Conservation (phyloP, 2,888 invertebrate species). For the Drosophila infuscata region DNA sequence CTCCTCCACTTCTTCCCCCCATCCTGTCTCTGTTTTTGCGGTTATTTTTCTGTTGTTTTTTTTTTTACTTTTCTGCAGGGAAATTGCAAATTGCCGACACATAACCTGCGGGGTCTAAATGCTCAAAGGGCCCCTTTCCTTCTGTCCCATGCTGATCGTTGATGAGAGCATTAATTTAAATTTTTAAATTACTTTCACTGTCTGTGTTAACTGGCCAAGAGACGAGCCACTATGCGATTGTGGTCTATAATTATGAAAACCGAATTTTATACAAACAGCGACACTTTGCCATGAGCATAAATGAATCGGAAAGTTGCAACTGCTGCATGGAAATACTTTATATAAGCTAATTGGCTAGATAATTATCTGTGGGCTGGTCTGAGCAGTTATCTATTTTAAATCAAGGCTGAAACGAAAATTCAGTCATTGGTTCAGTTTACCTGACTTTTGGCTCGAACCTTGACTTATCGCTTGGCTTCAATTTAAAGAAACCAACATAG, state of each 20-base stretch:
- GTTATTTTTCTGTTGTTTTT: conserved; percentile 1
- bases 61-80: conserved; percentile 36
- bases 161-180: conserved; percentile 61
- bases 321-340: conserved; percentile 1
- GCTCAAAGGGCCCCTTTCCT: conserved; percentile 51
- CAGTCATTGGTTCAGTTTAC: too few relatives aligned
- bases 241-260: conserved; percentile 62
- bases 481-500: neutral
- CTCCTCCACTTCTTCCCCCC: neutral
- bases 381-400: conserved; percentile 3
- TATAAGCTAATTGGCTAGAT: conserved; percentile 32
- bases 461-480: neutral
- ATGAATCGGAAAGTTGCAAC: conserved; percentile 12
- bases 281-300: conserved; percentile 16
- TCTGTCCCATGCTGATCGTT: conserved; percentile 8
- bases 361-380: neutral
- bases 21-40: neutral
- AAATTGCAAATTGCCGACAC: conserved; percentile 76
- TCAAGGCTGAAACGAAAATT: neutral
- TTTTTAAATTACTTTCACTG: conserved; percentile 74
- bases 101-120: conserved; percentile 65
- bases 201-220: conserved; percentile 39
- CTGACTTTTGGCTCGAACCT: neutral
- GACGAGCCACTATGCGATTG: conserved; percentile 34
- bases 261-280: conserved; percentile 33